A percentile compares a stretch with the other conserved stretches of the same genome.
Conservation (phyloP, 2,888 invertebrate genomes). For the Hypolimnas misippus region DNA sequence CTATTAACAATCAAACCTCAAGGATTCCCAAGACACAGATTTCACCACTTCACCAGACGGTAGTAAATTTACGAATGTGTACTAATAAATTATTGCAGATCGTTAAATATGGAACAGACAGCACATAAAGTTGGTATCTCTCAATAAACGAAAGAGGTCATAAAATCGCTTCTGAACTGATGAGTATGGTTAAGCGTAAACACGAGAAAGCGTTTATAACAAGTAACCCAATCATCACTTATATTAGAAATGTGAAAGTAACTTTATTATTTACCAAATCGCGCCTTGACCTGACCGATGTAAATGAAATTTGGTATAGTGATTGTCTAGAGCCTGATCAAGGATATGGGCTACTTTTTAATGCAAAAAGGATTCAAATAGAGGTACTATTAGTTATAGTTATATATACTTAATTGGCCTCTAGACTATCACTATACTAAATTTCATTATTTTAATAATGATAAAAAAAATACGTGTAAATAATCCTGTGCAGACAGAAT, state of each 20-base stretch:
- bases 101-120: conserved; percentile 29
- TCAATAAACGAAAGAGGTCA: conserved; percentile 29
- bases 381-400: too few relatives aligned
- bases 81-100: conserved; percentile 24
- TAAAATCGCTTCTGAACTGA: conserved; percentile 22
- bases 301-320: too few relatives aligned
- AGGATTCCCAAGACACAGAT: background rate
- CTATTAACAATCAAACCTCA: background rate
- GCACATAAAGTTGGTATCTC: conserved; percentile 18
- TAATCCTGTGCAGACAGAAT: too few relatives aligned
- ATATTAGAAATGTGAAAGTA: background rate
- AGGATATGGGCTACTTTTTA: too few relatives aligned
- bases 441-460: too few relatives aligned
- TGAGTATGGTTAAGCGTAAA: conserved; percentile 14
- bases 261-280: background rate
- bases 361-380: too few relatives aligned
- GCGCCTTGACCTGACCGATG: too few relatives aligned
- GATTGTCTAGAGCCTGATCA: too few relatives aligned
- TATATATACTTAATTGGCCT: too few relatives aligned
- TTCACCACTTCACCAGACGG: background rate
- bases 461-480: too few relatives aligned
- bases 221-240: background rate
- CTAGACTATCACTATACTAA: too few relatives aligned
- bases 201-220: background rate
- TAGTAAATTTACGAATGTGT: conserved; percentile 11